Percentiles rank a stretch among this genome's conserved stretches.
phyloP scores from a whole-genome alignment of 2,888 invertebrate genomes.

The Ophion slaviceki region DNA sequence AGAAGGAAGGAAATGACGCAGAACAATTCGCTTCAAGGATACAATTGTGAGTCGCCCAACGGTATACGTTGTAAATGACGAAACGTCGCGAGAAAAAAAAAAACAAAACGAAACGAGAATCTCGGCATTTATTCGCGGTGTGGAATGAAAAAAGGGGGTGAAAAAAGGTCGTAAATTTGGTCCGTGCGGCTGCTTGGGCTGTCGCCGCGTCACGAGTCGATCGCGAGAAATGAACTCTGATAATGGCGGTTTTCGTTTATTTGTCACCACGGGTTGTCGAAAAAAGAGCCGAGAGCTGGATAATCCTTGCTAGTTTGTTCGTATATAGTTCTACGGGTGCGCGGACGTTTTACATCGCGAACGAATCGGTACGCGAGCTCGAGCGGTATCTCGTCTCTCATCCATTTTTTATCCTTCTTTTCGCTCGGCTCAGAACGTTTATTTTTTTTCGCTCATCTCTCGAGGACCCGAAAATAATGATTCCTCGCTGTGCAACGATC shows the following conservation, averaged over 20 bases:
- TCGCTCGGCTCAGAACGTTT: background rate
- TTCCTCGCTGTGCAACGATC: background rate
- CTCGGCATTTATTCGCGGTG: background rate
- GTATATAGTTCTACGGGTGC: conserved; percentile 1
- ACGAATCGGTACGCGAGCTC: background rate
- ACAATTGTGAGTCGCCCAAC: conserved; percentile 75
- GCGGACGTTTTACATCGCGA: conserved; percentile 6
- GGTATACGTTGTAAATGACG: conserved; percentile 42
- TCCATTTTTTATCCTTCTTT: background rate
- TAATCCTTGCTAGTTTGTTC: conserved; percentile 70
- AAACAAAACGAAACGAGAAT: background rate
- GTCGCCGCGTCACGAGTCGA: conserved; percentile 13
- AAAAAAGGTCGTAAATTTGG: conserved; percentile 11
- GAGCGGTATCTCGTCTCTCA: background rate
- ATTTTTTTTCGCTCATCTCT: background rate
- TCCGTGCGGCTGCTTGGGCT: background rate
- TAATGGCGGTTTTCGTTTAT: conserved; percentile 82
- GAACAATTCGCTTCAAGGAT: conserved; percentile 75
- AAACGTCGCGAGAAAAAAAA: background rate
- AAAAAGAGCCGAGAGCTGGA: conserved; percentile 73
- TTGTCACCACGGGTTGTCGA: conserved; percentile 70
- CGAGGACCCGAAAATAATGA: background rate
- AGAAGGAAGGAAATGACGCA: conserved; percentile 74
- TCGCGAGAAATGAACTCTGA: conserved; percentile 76
- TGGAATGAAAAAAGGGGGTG: background rate